Evolutionary conservation across 2,888 invertebrate genomes (phyloP).

Genomic region (Vesta saturnalis): DNA sequence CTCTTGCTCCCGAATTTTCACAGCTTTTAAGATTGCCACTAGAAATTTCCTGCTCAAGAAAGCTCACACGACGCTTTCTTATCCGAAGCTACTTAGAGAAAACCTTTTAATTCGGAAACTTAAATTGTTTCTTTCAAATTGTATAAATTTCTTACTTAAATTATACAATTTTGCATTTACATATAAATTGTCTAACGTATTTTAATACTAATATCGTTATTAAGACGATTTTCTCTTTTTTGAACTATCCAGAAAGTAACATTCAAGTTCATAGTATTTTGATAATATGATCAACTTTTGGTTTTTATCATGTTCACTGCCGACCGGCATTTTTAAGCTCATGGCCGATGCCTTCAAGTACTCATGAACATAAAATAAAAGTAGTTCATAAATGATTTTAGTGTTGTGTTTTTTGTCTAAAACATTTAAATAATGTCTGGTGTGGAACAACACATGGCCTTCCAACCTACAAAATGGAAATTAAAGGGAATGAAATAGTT

Average conservation of each 20-base stretch:
- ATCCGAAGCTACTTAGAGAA: background rate
- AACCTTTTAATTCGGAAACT: background rate
- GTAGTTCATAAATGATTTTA: too few species aligned
- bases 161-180: slow-evolving; percentile 1
- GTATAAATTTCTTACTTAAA: background rate
- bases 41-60: slow-evolving; percentile 24
- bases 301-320: too few species aligned
- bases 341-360: too few species aligned
- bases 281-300: too few species aligned
- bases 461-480: too few species aligned
- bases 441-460: too few species aligned
- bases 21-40: slow-evolving; percentile 29
- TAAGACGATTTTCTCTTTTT: background rate
- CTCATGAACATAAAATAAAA: too few species aligned
- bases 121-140: background rate
- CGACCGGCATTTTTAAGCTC: too few species aligned
- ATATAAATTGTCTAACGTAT: background rate
- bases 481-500: too few species aligned
- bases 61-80: slow-evolving; percentile 6
- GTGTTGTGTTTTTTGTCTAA: too few species aligned
- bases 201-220: background rate
- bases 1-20: slow-evolving; percentile 21
- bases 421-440: too few species aligned
- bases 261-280: too few species aligned
- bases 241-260: background rate